Evolutionary conservation across 2,797 vertebrate species (phyloP), one percentile per base, ranked within the genome.

Genomic region (Champsocephalus gunnari): DNA sequence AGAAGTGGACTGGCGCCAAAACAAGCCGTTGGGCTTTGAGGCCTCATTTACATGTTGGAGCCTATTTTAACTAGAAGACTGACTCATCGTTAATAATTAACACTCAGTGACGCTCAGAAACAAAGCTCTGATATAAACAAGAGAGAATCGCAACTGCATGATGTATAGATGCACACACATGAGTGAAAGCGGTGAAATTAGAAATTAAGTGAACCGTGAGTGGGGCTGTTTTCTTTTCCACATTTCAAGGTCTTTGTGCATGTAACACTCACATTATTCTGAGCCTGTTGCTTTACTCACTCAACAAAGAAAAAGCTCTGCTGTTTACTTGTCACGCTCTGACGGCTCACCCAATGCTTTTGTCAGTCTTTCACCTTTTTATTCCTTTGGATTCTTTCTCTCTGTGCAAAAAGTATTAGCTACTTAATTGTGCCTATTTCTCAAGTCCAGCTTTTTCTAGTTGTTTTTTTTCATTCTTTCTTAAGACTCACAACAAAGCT

Each of bases 71-170:
- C 87, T 84, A 85, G 84, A 83, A 83, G 84, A 86, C 85, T 76
- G 84, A 91, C 82, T 88, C 84, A 68, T 91, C 57, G 60, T 92
- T 79, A 92, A 92, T 92, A 90, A 93, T 94, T 93, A 90, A 93
- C 86, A 83, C 85, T 88, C 84, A 77, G 81, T 80, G 73, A 88
- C 9, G 62, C 77, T 80, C 61, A 9, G 80, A 88, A 76, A 88
- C 83, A 89, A 86, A 85, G 72, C 87, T 75, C 19, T 17, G 75
- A 81, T 77, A 84, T 54, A 78, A 88, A 87, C 61, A 79, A 48
- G 64, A 72, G 49, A 61, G 41, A 67, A 76, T 62, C 57, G 60
- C 1, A 1, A 54, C 71, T 62, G 28, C 77, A 74, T 62, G 83
- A 66, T 44, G 57, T 38, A 71, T 65, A 49, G 56, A 77, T 28